phyloP scores from a whole-genome alignment of 2,888 invertebrate genomes.

The Saturnia pavonia region DNA sequence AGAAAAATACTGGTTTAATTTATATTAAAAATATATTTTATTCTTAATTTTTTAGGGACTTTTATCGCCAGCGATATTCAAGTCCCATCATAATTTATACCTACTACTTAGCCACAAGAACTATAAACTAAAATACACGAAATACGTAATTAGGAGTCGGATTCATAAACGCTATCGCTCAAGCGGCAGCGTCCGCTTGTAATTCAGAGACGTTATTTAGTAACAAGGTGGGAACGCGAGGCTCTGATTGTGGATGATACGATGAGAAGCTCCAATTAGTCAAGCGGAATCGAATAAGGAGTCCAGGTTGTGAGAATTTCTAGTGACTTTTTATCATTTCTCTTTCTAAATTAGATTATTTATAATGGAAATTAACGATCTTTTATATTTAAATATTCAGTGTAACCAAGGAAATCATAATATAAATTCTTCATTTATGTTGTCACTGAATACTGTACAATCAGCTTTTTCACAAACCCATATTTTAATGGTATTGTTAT shows the following conservation, averaged over 20 bases:
- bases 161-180: background rate
- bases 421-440: too few relatives aligned
- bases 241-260: constrained; percentile 49
- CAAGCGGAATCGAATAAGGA: constrained; percentile 29
- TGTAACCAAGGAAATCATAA: too few relatives aligned
- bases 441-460: too few relatives aligned
- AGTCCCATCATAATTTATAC: too few relatives aligned
- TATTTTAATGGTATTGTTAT: too few relatives aligned
- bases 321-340: background rate
- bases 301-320: constrained; percentile 3
- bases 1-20: background rate
- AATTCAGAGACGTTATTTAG: constrained; percentile 21
- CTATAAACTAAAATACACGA: too few relatives aligned
- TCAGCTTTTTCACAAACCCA: too few relatives aligned
- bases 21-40: background rate
- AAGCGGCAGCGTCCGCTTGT: background rate
- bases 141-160: background rate
- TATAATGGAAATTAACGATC: too few relatives aligned
- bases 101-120: too few relatives aligned
- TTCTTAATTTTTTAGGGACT: too few relatives aligned
- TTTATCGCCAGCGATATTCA: too few relatives aligned
- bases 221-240: constrained; percentile 42
- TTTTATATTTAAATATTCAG: too few relatives aligned
- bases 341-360: background rate
- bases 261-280: constrained; percentile 47